Conservation (phyloP, 2,113 vertebrate genomes). For the Haemorhous mexicanus region DNA sequence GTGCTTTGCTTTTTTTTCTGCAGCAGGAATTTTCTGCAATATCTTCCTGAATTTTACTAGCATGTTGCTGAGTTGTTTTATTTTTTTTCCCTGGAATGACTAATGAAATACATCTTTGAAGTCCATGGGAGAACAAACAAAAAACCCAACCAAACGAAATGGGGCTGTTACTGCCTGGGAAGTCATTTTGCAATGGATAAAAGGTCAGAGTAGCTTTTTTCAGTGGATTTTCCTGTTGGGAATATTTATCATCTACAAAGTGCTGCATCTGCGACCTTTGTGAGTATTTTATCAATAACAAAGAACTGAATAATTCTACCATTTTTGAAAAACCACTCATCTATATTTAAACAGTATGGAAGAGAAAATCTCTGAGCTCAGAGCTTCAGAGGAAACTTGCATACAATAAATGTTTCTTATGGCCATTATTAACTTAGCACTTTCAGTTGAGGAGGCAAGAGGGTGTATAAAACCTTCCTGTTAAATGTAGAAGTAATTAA, state of each 20-base stretch:
- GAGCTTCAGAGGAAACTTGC: background rate
- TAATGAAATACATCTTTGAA: slow-evolving; percentile 61
- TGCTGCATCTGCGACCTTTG: slow-evolving; percentile 61
- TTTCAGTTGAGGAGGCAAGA: background rate
- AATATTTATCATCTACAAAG: slow-evolving; percentile 62
- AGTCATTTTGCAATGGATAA: slow-evolving; percentile 45
- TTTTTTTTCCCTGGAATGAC: background rate
- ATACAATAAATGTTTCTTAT: background rate
- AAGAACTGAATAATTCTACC: slow-evolving; percentile 59
- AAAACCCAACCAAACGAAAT: background rate
- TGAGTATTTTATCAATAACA: slow-evolving; percentile 65
- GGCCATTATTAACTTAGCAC: background rate
- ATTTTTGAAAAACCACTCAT: slow-evolving; percentile 52
- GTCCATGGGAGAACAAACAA: slow-evolving; percentile 29
- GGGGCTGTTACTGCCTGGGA: slow-evolving; percentile 35
- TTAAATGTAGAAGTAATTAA: background rate
- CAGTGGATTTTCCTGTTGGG: slow-evolving; percentile 48
- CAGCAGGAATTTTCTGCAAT: background rate
- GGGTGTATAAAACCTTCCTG: background rate
- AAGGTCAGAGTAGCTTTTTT: slow-evolving; percentile 61
- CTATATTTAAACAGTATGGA: slow-evolving; percentile 65
- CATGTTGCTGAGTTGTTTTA: background rate
- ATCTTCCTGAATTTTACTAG: background rate
- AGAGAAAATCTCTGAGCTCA: slow-evolving; percentile 6
- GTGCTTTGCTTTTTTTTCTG: background rate